Conservation (phyloP, 1,140 invertebrate species). For the Ephestia elutella region DNA sequence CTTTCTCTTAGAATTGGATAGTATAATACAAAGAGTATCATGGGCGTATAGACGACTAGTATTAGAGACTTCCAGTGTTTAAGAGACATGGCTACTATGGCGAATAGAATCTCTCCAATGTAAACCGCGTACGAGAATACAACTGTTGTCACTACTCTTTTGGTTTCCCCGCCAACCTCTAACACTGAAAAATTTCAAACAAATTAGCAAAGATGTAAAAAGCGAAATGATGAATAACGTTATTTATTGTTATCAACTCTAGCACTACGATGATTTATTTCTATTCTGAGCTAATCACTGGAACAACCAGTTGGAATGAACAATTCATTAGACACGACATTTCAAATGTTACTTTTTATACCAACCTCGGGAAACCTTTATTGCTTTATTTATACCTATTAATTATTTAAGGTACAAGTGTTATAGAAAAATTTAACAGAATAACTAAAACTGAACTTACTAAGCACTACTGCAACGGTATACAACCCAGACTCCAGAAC, state of each 20-base stretch:
- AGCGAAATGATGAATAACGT: too few relatives aligned
- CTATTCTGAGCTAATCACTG: too few relatives aligned
- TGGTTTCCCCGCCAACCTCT: conserved; percentile 47
- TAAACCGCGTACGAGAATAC: conserved; percentile 53
- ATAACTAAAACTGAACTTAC: conserved; percentile 37
- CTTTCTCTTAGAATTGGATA: conserved; percentile 46
- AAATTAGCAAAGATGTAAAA: not conserved
- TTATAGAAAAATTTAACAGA: too few relatives aligned
- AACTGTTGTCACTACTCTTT: conserved; percentile 47
- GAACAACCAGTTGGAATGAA: too few relatives aligned
- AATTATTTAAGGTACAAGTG: too few relatives aligned
- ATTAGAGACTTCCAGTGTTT: conserved; percentile 52
- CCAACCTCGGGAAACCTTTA: too few relatives aligned
- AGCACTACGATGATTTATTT: too few relatives aligned
- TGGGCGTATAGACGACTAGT: conserved; percentile 43
- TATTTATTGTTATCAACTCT: too few relatives aligned
- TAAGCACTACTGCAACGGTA: conserved; percentile 49
- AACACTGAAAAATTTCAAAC: conserved; percentile 43
- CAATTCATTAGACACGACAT: too few relatives aligned
- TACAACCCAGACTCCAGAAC: conserved; percentile 50
- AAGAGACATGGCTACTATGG: conserved; percentile 45
- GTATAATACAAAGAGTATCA: conserved; percentile 41
- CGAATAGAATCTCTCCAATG: conserved; percentile 48
- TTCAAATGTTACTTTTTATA: too few relatives aligned
- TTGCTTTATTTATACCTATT: too few relatives aligned